A percentile compares a stretch with the other conserved stretches of the same genome.
Conservation (phyloP, 2,888 invertebrate species). For the Dioctria linearis region DNA sequence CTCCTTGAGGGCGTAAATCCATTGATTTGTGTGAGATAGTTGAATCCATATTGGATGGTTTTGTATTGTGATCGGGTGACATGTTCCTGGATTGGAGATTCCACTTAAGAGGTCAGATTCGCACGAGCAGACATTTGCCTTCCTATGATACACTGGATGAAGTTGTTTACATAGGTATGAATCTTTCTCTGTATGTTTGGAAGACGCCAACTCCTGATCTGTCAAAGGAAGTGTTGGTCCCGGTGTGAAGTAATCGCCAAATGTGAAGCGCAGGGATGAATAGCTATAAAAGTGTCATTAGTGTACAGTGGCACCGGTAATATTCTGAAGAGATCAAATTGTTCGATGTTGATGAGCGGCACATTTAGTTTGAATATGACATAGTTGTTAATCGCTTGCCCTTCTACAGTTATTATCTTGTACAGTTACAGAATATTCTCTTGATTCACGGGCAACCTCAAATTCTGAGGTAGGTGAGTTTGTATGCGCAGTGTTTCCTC, state of each 20-base stretch:
- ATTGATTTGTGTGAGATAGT: neutral
- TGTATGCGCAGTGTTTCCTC: neutral
- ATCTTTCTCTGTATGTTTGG: too few relatives aligned
- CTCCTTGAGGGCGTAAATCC: neutral
- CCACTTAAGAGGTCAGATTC: neutral
- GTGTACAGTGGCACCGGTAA: too few relatives aligned
- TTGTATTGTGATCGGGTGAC: neutral
- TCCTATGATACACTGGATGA: neutral
- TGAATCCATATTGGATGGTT: neutral
- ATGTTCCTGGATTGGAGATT: too few relatives aligned
- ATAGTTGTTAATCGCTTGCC: too few relatives aligned
- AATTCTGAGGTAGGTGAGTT: neutral
- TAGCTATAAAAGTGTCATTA: too few relatives aligned
- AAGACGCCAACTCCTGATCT: neutral
- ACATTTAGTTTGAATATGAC: too few relatives aligned
- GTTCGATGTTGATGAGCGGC: too few relatives aligned
- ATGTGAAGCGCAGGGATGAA: too few relatives aligned
- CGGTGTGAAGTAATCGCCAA: too few relatives aligned
- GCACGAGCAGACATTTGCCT: neutral
- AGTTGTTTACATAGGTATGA: neutral
- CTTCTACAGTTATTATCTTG: neutral
- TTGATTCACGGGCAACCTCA: neutral
- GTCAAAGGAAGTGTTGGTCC: neutral
- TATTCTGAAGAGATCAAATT: too few relatives aligned
- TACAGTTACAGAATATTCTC: neutral